Evolutionary conservation across 92 coral and sea anemone species (phyloP).

Genomic region (Pocillopora meandrina): DNA sequence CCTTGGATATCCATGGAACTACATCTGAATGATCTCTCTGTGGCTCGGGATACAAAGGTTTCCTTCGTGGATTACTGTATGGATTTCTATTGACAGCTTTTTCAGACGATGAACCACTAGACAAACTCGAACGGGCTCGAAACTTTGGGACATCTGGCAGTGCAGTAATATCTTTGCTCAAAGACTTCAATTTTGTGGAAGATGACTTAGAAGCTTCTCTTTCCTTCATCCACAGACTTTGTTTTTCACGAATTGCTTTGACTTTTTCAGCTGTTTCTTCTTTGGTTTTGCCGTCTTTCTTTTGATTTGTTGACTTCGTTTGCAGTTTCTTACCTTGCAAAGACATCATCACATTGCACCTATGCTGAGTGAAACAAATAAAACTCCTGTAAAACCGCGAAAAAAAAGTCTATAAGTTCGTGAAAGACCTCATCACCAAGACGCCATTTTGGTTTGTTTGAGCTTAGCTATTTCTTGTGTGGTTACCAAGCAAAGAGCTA

Average conservation of each 20-base stretch:
- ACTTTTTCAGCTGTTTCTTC: slow-evolving; percentile 86
- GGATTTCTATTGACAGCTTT: slow-evolving; percentile 40
- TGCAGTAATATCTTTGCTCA: slow-evolving; percentile 4
- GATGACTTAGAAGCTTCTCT: slow-evolving; percentile 77
- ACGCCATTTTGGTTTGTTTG: slow-evolving; percentile 75
- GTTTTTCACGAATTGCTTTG: slow-evolving; percentile 82
- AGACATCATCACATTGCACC: slow-evolving; percentile 59
- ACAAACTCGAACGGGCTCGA: slow-evolving; percentile 15
- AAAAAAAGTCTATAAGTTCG: neutral
- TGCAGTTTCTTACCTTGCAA: slow-evolving; percentile 63
- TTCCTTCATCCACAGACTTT: slow-evolving; percentile 92
- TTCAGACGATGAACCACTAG: slow-evolving; percentile 28
- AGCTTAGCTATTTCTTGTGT: neutral
- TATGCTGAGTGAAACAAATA: neutral
- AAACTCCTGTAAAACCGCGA: neutral
- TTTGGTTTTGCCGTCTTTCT: slow-evolving; percentile 33
- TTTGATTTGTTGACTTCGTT: slow-evolving; percentile 51
- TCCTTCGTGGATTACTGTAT: slow-evolving; percentile 74
- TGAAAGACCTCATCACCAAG: neutral
- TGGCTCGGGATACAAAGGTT: slow-evolving; percentile 78
- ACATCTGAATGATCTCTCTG: slow-evolving; percentile 77
- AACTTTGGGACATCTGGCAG: slow-evolving; percentile 32
- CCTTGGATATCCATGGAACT: slow-evolving; percentile 81
- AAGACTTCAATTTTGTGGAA: slow-evolving; percentile 3
- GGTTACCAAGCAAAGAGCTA: slow-evolving; percentile 69